Evolutionary conservation across 2,113 vertebrate genomes (phyloP).

Genomic region (Pseudorasbora parva): DNA sequence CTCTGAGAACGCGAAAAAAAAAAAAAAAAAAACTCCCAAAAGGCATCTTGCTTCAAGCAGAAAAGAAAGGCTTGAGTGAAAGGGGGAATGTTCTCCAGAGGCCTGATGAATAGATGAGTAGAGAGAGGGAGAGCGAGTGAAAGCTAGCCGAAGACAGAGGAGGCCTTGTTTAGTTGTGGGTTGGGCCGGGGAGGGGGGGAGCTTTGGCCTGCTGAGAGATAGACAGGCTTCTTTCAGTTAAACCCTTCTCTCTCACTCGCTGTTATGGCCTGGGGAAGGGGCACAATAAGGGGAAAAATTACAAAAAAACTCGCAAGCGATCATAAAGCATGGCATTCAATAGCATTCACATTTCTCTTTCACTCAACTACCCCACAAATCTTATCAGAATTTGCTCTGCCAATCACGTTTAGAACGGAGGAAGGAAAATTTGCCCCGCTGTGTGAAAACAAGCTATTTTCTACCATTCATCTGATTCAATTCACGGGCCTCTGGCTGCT

Average conservation of each 20-base stretch:
- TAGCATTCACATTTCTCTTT: slow-evolving; percentile 27
- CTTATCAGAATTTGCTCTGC: not conserved
- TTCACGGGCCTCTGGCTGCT: slow-evolving; percentile 27
- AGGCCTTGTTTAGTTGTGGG: slow-evolving; percentile 78
- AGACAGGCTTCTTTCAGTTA: slow-evolving; percentile 78
- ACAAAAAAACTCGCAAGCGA: slow-evolving; percentile 62
- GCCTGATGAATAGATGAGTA: slow-evolving; percentile 79
- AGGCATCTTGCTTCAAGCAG: slow-evolving; percentile 65
- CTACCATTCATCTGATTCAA: slow-evolving; percentile 15
- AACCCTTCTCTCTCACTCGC: slow-evolving; percentile 54
- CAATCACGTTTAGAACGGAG: slow-evolving; percentile 42
- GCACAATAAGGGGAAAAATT: slow-evolving; percentile 60
- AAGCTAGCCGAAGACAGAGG: slow-evolving; percentile 69
- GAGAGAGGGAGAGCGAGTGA: slow-evolving; percentile 65
- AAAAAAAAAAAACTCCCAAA: slow-evolving; percentile 68
- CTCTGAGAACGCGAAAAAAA: slow-evolving; percentile 63
- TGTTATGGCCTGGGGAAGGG: slow-evolving; percentile 57
- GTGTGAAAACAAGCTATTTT: slow-evolving; percentile 31
- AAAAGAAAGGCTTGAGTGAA: slow-evolving; percentile 61
- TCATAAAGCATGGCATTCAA: slow-evolving; percentile 49
- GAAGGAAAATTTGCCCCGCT: not conserved
- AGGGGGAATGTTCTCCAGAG: slow-evolving; percentile 70
- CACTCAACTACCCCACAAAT: slow-evolving; percentile 12
- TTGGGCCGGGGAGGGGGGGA: slow-evolving; percentile 63
- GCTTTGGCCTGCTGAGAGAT: slow-evolving; percentile 78